Percentiles rank a stretch among this genome's conserved stretches.
phyloP scores from a whole-genome alignment of 2,888 invertebrate species.

The Luperina nickerlii region DNA sequence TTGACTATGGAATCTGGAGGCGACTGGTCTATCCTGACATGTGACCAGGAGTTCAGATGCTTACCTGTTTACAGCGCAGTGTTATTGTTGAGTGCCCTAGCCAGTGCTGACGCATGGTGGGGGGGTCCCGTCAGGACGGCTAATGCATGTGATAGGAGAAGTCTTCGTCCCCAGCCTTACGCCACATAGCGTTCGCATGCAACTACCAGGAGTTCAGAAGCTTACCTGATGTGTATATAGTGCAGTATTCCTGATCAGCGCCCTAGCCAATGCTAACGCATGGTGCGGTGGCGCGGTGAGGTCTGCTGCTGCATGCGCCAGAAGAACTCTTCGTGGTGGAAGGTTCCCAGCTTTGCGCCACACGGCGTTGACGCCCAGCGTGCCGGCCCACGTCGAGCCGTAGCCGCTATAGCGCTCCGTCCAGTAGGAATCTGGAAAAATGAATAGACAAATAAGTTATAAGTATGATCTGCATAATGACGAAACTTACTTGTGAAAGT shows the following conservation, averaged over 20 bases:
- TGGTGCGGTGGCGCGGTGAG: conserved; percentile 96
- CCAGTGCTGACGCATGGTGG: conserved; percentile 95
- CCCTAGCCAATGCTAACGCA: conserved; percentile 94
- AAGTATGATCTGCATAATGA: not conserved
- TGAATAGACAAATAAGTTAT: not conserved
- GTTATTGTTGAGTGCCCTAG: conserved; percentile 94
- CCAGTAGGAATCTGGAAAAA: conserved; percentile 92
- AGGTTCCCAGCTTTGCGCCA: conserved; percentile 95
- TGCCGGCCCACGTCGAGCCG: conserved; percentile 93
- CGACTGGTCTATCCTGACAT: not conserved
- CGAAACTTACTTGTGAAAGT: no score
- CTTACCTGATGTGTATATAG: conserved; percentile 95
- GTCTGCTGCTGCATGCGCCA: conserved; percentile 96
- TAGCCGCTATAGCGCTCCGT: conserved; percentile 97
- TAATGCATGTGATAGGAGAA: conserved; percentile 94
- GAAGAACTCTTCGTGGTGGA: conserved; percentile 89
- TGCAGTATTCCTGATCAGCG: conserved; percentile 95
- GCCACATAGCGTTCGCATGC: conserved; percentile 92
- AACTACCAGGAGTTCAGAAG: not conserved
- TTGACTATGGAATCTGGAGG: not conserved
- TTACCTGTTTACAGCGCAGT: conserved; percentile 96
- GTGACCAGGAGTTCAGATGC: no score
- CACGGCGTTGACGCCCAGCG: conserved; percentile 94
- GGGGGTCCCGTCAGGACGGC: conserved; percentile 96
- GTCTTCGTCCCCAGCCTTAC: conserved; percentile 92